Conservation (phyloP, 2,113 vertebrate genomes). For the Pituophis catenifer region DNA sequence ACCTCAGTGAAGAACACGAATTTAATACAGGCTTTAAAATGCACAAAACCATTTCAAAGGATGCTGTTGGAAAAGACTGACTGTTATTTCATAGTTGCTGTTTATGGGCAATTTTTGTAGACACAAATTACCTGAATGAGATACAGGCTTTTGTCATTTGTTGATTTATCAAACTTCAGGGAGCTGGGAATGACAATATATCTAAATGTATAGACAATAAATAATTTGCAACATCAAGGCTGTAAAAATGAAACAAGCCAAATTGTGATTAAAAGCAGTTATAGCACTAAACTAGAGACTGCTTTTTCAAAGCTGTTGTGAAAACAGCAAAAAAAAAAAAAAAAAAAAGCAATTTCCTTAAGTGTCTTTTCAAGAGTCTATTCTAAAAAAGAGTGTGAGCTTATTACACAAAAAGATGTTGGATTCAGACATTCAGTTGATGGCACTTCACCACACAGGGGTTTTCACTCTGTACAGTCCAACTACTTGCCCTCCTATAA, state of each 20-base stretch:
- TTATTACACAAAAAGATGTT: constrained; percentile 52
- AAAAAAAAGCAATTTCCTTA: constrained; percentile 61
- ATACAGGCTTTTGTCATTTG: constrained; percentile 54
- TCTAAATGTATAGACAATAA: constrained; percentile 66
- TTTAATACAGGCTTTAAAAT: background rate
- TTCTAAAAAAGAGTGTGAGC: constrained; percentile 51
- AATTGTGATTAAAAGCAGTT: constrained; percentile 68
- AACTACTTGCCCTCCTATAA: constrained; percentile 32
- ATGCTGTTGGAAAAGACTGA: constrained; percentile 50
- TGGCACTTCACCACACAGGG: constrained; percentile 61
- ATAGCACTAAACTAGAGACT: constrained; percentile 59
- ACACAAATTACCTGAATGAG: constrained; percentile 68
- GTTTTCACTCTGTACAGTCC: constrained; percentile 43
- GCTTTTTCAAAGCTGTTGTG: constrained; percentile 62
- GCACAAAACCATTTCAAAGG: constrained; percentile 53
- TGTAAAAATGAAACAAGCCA: constrained; percentile 64
- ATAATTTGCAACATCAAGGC: constrained; percentile 64
- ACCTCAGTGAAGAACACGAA: background rate
- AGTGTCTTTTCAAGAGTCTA: constrained; percentile 67
- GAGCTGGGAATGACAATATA: constrained; percentile 48
- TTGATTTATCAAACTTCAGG: constrained; percentile 42
- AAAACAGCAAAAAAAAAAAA: constrained; percentile 62
- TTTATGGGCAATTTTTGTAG: constrained; percentile 58
- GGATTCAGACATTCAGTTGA: constrained; percentile 57
- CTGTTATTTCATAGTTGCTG: constrained; percentile 53